Evolutionary conservation across 2,797 vertebrate genomes (phyloP).

Genomic region (Coccyzus lansbergi): DNA sequence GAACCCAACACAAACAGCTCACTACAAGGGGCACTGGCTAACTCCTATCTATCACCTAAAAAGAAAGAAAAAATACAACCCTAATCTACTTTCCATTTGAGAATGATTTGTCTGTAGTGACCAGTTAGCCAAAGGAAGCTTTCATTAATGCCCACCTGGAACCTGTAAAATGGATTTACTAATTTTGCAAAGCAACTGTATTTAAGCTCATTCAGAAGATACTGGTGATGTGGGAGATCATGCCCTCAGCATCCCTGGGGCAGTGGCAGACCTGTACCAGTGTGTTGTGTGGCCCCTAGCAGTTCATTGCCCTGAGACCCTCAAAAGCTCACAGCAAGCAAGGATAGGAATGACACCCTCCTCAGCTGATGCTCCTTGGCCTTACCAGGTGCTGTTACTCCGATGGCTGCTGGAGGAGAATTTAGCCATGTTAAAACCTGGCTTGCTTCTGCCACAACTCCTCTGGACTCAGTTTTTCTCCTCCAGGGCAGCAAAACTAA

Average conservation of each 20-base stretch:
- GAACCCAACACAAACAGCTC: not conserved
- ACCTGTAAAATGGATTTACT: not conserved
- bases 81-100: not conserved
- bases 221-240: not conserved
- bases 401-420: not conserved
- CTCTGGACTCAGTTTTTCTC: not conserved
- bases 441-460: not conserved
- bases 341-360: fast-evolving
- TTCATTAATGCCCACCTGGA: not conserved
- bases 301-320: not conserved
- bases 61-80: not conserved
- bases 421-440: not conserved
- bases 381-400: not conserved
- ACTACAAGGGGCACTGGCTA: not conserved
- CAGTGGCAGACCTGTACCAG: fast-evolving
- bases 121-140: not conserved
- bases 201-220: not conserved
- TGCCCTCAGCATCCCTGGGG: not conserved
- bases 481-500: not conserved
- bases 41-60: not conserved
- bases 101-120: not conserved
- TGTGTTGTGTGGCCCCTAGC: not conserved
- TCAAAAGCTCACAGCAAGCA: fast-evolving
- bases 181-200: not conserved
- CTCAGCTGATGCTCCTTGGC: not conserved